Conservation (phyloP, 2,797 vertebrate species). For the Xenops minutus region DNA sequence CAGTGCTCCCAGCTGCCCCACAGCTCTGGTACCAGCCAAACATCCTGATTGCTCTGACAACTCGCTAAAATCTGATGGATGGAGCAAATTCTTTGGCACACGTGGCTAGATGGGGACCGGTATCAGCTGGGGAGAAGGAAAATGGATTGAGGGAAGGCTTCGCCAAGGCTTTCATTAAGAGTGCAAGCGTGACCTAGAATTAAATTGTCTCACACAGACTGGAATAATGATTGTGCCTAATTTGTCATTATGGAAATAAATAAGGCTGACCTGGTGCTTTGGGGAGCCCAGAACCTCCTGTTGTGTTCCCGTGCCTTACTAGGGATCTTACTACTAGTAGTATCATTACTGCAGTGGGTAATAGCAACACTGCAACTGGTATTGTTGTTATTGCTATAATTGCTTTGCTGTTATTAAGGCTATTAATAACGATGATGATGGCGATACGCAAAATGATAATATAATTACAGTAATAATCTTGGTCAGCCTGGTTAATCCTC, state of each 20-base stretch:
- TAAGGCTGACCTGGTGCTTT: conserved; percentile 48
- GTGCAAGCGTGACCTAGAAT: conserved; percentile 54
- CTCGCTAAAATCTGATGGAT: neutral
- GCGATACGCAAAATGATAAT: neutral
- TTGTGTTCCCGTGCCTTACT: neutral
- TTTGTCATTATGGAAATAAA: conserved; percentile 61
- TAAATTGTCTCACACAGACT: conserved; percentile 60
- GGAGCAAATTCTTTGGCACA: neutral
- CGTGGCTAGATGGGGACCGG: neutral
- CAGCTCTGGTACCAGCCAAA: neutral
- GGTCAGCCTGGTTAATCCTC: conserved; percentile 44
- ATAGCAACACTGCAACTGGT: neutral
- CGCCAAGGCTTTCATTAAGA: conserved; percentile 66
- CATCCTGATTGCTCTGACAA: neutral
- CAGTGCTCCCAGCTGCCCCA: neutral
- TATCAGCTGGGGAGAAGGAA: conserved; percentile 43
- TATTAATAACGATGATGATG: conserved; percentile 38
- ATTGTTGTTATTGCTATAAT: conserved; percentile 38
- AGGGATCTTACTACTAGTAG: conserved; percentile 12
- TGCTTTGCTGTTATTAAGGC: conserved; percentile 46
- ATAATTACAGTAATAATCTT: conserved; percentile 49
- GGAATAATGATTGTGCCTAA: conserved; percentile 58
- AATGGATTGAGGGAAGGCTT: conserved; percentile 61
- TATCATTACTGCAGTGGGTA: neutral
- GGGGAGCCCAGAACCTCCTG: conserved; percentile 43